These are phyloP conservation scores for Isichthys henryi DNA, from an alignment of 2,113 vertebrate genomes.

Conservation along the genomic window DNA sequence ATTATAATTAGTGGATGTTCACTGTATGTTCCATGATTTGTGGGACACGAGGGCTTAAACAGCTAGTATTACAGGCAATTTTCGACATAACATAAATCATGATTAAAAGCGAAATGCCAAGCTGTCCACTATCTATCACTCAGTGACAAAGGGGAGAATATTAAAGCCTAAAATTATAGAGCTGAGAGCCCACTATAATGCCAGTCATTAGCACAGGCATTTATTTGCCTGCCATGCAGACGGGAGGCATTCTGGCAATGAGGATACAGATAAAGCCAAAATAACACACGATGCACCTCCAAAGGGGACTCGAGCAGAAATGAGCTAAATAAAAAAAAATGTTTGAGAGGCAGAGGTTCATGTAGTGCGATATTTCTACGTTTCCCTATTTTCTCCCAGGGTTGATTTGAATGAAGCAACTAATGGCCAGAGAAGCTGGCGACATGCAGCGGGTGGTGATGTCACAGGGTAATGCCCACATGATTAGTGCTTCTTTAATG, in stretches of 20 bases:
- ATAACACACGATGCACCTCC: neutral
- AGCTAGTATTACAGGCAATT: constrained; percentile 12
- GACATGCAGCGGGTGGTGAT: neutral
- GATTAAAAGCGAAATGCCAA: constrained; percentile 20
- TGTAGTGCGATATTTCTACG: neutral
- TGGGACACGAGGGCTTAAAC: constrained; percentile 3
- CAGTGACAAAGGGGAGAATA: neutral
- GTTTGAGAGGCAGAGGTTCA: neutral
- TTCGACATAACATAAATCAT: constrained; percentile 18
- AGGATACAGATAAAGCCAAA: neutral
- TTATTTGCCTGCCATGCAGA: neutral
- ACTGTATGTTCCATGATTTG: neutral
- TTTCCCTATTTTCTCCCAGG: neutral
- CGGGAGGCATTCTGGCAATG: neutral
- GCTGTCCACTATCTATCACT: constrained; percentile 12
- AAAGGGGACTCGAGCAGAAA: constrained; percentile 11
- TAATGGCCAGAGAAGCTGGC: neutral
- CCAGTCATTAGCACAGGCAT: constrained; percentile 9
- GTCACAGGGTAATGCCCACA: neutral
- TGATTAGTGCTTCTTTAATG: neutral
- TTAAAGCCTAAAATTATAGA: constrained; percentile 17
- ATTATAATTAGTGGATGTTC: neutral
- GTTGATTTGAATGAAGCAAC: neutral
- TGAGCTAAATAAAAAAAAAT: neutral
- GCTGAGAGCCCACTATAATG: neutral